Base-by-base conservation (phyloP, 2,888 invertebrate genomes). In the Thera obeliscata region DNA sequence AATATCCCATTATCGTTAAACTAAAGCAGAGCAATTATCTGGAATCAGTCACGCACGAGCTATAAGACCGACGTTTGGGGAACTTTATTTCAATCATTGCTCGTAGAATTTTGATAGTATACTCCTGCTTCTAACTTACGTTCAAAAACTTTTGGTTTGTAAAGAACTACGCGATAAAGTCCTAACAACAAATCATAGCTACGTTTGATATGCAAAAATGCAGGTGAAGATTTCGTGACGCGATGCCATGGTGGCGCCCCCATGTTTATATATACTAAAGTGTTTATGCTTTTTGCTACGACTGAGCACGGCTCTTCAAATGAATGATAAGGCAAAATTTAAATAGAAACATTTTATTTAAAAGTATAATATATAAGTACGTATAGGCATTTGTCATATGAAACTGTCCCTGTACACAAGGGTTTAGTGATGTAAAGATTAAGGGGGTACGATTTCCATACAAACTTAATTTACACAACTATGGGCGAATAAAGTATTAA, bases 131-230 rank as follows among this genome's bases (percentile, higher is more conserved):
- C 22, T 22, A 22, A 22, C 22, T 22, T 22, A 46, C 22, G 8
- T 9, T 62, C 36, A 12, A 11, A 46, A 55, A n/a, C 12, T 9
- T 12, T 56, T 41, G 2, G 8, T 22, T 41, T 43, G 9, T 3
- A 9, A 35, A 22, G 22, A 22, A 22, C 3, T 49, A 76, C 77
- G 75, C 83, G 84, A 87, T 87, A 87, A 84, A 84, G 81, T 70
- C 69, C 74, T 77, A 79, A 77, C 79, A 81, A 84, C 84, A 89
- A 90, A 91, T 91, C 89, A 89, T 85, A 86, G 81, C 76, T 76
- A 76, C 78, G 83, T 87, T 90, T 87, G 83, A 84, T 91, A 92
- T 91, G 91, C 92, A 91, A 89, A 91, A 92, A 92, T 92, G 87
- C 83, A 81, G 82, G 82, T 84, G 77, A 84, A 88, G 88, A 88